These are phyloP conservation scores for human (Homo sapiens) DNA, from an alignment of 2,113 vertebrate genomes.

Conservation along the genomic window DNA sequence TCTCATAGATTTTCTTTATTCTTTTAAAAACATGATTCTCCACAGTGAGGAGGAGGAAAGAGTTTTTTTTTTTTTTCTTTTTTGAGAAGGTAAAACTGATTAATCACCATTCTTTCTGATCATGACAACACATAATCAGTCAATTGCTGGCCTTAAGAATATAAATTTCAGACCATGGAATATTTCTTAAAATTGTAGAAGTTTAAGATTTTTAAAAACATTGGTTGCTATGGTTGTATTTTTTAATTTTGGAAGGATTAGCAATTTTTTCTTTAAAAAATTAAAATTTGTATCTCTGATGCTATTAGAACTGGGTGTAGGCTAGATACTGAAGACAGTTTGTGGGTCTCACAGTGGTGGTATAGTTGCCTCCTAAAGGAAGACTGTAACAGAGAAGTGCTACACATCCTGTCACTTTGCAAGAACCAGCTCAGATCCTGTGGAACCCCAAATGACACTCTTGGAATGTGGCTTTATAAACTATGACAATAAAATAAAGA, in stretches of 20 bases:
- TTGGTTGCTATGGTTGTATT: neutral
- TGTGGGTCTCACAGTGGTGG: neutral
- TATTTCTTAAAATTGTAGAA: slow-evolving; percentile 16
- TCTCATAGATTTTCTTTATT: neutral
- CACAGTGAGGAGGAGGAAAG: neutral
- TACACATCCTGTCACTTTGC: neutral
- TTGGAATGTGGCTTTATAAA: slow-evolving; percentile 5
- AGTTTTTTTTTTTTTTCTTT: neutral
- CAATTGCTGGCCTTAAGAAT: neutral
- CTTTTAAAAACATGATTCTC: neutral
- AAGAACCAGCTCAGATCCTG: neutral
- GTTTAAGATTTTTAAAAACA: slow-evolving; percentile 10
- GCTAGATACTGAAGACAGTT: neutral
- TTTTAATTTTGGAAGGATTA: slow-evolving; percentile 21
- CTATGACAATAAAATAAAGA: neutral
- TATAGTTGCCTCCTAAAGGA: neutral
- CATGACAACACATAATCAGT: neutral
- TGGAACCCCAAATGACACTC: neutral
- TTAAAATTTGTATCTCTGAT: neutral
- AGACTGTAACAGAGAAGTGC: neutral
- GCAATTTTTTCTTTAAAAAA: neutral
- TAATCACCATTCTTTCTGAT: neutral
- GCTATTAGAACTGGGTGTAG: neutral
- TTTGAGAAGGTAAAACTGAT: neutral
- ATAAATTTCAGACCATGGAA: neutral